A percentile compares a stretch with the other conserved stretches of the same genome.
phyloP scores from a whole-genome alignment of 2,797 vertebrate species.

The Gobionotothen gibberifrons region DNA sequence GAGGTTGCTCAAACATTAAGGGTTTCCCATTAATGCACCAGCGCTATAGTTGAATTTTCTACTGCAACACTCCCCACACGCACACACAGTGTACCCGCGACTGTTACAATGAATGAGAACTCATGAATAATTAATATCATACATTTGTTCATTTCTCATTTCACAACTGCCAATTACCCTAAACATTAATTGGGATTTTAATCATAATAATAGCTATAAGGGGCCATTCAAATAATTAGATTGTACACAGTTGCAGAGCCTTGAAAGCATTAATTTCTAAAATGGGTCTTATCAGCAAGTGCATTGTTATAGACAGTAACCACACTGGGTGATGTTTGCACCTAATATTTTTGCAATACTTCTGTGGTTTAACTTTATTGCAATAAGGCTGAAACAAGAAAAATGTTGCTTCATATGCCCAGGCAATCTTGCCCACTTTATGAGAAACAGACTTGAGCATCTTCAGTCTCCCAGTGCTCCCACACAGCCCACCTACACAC shows the following conservation, averaged over 20 bases:
- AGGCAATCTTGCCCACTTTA: constrained; percentile 69
- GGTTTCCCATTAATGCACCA: too few species aligned
- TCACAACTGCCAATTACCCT: constrained; percentile 13
- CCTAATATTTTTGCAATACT: constrained; percentile 18
- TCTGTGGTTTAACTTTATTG: constrained; percentile 23
- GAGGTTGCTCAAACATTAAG: too few species aligned
- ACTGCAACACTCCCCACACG: too few species aligned
- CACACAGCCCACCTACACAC: constrained; percentile 81
- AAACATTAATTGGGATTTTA: constrained; percentile 4
- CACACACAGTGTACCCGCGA: too few species aligned
- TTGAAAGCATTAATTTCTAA: neutral
- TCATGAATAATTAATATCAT: constrained; percentile 52
- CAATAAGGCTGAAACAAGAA: constrained; percentile 31
- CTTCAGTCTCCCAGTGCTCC: constrained; percentile 78
- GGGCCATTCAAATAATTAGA: constrained; percentile 2
- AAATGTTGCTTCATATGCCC: constrained; percentile 51
- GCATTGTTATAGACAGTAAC: constrained; percentile 6
- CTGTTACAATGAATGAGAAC: too few species aligned
- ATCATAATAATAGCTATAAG: neutral
- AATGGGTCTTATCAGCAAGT: constrained; percentile 6
- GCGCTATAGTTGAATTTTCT: too few species aligned
- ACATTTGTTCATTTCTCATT: constrained; percentile 29
- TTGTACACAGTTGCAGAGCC: neutral
- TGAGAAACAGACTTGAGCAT: constrained; percentile 73
- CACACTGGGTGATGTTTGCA: neutral